phyloP scores from a whole-genome alignment of 2,113 vertebrate species.

The Tychaedon coryphoeus region DNA sequence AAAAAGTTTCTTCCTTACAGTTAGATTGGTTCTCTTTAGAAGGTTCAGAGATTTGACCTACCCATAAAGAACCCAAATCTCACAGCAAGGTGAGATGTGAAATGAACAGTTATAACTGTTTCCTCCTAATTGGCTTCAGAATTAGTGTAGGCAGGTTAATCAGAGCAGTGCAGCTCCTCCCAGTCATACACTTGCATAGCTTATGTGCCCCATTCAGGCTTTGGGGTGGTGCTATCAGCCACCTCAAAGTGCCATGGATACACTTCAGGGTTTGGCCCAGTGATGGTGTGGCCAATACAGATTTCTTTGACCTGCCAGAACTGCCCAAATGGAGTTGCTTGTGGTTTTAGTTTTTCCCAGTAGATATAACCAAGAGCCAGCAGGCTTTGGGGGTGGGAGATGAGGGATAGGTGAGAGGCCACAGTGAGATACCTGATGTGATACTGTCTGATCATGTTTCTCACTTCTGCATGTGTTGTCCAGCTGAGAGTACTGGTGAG shows the following conservation, averaged over 20 bases:
- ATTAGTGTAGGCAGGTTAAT: neutral
- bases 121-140: neutral
- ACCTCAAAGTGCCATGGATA: neutral
- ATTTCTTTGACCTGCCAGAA: neutral
- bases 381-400: neutral
- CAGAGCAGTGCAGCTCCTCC: neutral
- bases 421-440: rapidly evolving
- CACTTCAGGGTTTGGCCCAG: neutral
- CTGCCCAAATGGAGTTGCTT: neutral
- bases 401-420: neutral
- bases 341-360: neutral
- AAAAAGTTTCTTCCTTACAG: neutral
- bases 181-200: neutral
- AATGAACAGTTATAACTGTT: neutral
- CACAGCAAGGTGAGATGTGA: neutral
- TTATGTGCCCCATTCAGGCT: neutral
- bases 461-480: neutral
- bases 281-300: neutral
- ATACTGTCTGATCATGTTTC: neutral
- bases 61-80: neutral
- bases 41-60: neutral
- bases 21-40: neutral
- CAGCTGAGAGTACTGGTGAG: neutral
- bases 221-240: neutral
- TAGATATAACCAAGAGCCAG: neutral